Conservation (phyloP, 2,888 invertebrate genomes). For the Mystacides longicornis region DNA sequence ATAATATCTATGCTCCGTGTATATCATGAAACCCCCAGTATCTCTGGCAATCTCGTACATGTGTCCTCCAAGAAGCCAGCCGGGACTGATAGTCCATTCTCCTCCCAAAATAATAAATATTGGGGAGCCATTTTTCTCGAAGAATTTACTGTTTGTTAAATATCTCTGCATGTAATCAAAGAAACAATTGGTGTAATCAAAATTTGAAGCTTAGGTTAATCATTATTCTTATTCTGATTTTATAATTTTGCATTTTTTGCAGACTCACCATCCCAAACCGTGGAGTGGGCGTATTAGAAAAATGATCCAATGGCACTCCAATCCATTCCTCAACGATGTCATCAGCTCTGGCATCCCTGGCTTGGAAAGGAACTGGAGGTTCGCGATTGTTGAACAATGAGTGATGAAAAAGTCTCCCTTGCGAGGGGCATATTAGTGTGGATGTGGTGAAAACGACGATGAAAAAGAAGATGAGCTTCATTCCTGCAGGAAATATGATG, state of each 20-base stretch:
- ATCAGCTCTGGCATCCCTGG: not conserved
- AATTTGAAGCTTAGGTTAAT: not conserved
- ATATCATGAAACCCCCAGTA: constrained; percentile 58
- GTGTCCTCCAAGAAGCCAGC: constrained; percentile 52
- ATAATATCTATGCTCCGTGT: constrained; percentile 78
- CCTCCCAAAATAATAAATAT: constrained; percentile 65
- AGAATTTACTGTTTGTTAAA: constrained; percentile 43
- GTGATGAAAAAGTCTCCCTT: not conserved
- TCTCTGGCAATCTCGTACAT: constrained; percentile 53
- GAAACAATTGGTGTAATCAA: not conserved
- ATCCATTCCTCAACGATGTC: not conserved
- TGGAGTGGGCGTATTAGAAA: not conserved
- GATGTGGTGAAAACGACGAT: too few relatives aligned
- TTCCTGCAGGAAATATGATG: too few relatives aligned
- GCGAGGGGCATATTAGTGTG: not conserved
- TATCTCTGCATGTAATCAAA: constrained; percentile 38
- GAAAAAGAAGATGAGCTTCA: too few relatives aligned
- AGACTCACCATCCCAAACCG: not conserved
- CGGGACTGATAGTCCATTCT: constrained; percentile 59
- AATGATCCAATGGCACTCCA: not conserved
- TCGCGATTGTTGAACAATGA: not conserved
- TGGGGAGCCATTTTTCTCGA: constrained; percentile 42
- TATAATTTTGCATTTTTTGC: not conserved
- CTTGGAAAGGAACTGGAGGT: not conserved
- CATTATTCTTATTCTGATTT: not conserved